Base-by-base conservation (phyloP, 2,797 vertebrate genomes). In the Xiphophorus birchmanni region DNA sequence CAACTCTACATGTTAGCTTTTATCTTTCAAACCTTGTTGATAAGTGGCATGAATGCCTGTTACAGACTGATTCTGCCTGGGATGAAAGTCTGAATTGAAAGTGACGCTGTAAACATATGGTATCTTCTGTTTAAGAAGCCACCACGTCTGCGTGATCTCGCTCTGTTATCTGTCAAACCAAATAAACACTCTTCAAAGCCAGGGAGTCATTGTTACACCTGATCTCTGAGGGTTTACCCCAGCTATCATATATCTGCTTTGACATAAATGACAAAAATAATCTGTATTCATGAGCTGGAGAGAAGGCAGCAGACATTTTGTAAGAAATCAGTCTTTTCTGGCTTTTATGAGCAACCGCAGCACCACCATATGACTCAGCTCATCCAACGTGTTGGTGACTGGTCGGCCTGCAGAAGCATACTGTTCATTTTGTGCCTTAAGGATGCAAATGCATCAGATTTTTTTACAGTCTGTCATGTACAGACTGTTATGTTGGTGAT, bases 211-310 rank as follows among this genome's bases (percentile, higher is more conserved):
- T 44, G 50, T 58, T 75, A 29, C 52, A 72, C n/a, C 37, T 58
- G 74, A 56, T 75, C 52, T 75, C 52, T 52, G 37, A 40, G 52
- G 52, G 54, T 58, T 75, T 40, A 17, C 26, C 26, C 45, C 44
- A 29, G 42, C 44, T 72, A 47, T 29, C 26, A 72, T 47, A 75
- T 44, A n/a, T 75, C 23, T 75, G 37, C 74, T 44, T 44, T 32
- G 37, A 75, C 74, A 72, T 29, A 72, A 72, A 72, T 72, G 69
- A 26, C 69, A 72, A 72, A 72, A 72, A 47, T 72, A n/a, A 45
- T 72, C 44, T 72, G 44, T 47, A 72, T 72, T 72, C 26, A 72
- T 47, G 69, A 45, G 44, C 12, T 8, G 7, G 12, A 3, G 13
- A 45, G 13, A 72, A 72, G 69, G 23, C 26, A 72, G 26, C 26